phyloP scores from a whole-genome alignment of 2,113 vertebrate genomes.

The Indicator indicator region DNA sequence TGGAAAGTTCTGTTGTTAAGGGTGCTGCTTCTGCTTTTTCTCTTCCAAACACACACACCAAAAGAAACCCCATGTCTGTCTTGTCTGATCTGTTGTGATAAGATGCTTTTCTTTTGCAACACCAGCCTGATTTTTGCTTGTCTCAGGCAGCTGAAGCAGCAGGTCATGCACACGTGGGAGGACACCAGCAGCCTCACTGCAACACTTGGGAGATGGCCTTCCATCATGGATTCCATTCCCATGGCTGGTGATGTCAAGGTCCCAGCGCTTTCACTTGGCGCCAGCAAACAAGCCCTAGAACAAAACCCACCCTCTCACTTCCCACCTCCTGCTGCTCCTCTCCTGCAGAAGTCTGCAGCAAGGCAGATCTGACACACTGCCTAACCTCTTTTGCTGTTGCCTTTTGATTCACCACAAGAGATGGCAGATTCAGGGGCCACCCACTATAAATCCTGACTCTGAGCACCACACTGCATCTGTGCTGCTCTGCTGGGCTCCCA shows the following conservation, averaged over 20 bases:
- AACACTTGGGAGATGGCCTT: accelerated
- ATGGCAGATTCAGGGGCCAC: neutral
- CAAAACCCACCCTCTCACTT: neutral
- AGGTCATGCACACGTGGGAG: accelerated
- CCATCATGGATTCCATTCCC: neutral
- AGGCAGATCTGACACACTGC: neutral
- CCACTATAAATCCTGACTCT: accelerated
- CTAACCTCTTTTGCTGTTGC: accelerated
- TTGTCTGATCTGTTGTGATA: neutral
- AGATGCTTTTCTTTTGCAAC: neutral
- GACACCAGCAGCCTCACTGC: accelerated
- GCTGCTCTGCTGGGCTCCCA: neutral
- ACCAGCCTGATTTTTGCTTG: neutral
- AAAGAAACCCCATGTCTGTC: neutral
- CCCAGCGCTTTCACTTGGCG: neutral
- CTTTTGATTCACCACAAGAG: neutral
- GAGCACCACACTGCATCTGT: accelerated
- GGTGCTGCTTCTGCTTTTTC: neutral
- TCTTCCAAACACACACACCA: neutral
- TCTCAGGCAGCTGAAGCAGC: neutral
- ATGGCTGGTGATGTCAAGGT: neutral
- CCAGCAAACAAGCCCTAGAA: neutral
- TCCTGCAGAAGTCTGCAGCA: accelerated
- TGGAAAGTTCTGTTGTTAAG: constrained; percentile 10
- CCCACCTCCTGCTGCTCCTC: neutral